Conservation (phyloP, 2,888 invertebrate genomes). For the Pedicia rivosa region DNA sequence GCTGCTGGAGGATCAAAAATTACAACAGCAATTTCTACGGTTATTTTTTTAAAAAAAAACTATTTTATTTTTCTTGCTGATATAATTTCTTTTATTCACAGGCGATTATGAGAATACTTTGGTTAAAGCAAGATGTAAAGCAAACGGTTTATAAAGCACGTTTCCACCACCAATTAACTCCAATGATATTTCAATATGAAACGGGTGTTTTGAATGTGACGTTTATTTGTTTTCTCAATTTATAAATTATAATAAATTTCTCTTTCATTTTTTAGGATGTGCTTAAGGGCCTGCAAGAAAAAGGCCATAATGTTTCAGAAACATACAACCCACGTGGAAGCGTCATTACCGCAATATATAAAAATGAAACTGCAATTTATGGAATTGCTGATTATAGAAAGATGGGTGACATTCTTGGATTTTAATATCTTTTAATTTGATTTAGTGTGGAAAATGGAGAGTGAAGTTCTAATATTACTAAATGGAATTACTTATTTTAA, state of each 20-base stretch:
- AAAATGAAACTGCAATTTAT: slow-evolving; percentile 42
- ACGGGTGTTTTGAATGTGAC: slow-evolving; percentile 28
- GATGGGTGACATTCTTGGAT: slow-evolving; percentile 60
- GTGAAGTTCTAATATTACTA: no score
- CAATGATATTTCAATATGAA: slow-evolving; percentile 57
- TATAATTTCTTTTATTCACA: slow-evolving; percentile 18
- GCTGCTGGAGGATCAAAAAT: slow-evolving; percentile 87
- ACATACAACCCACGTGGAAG: slow-evolving; percentile 49
- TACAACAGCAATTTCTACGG: slow-evolving; percentile 57
- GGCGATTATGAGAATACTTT: slow-evolving; percentile 44
- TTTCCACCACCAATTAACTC: slow-evolving; percentile 76
- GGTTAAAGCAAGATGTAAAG: slow-evolving; percentile 48
- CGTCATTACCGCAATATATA: slow-evolving; percentile 51
- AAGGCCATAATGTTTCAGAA: slow-evolving; percentile 60
- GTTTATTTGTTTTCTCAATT: not conserved
- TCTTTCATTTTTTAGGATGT: slow-evolving; percentile 34
- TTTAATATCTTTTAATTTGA: no score
- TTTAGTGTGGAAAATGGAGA: no score
- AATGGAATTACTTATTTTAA: no score
- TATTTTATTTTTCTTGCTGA: slow-evolving; percentile 5
- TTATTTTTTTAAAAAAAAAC: slow-evolving; percentile 33
- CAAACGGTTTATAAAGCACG: slow-evolving; percentile 54
- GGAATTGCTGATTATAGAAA: slow-evolving; percentile 73
- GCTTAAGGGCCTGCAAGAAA: slow-evolving; percentile 40
- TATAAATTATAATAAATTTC: not conserved